Conservation (phyloP, 2,113 vertebrate genomes). For the Cheilinus undulatus region DNA sequence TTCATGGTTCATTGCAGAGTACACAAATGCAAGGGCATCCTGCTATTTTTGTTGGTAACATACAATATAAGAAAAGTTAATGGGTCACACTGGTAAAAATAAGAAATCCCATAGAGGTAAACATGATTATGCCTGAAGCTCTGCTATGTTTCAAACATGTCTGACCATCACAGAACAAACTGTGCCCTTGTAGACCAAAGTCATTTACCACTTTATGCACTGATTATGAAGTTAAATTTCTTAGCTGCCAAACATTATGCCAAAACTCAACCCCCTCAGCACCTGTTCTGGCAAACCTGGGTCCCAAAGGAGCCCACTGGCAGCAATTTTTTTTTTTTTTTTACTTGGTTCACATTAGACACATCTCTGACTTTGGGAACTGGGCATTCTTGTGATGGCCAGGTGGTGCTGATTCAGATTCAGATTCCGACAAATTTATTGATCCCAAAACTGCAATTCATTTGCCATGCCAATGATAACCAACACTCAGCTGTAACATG, state of each 20-base stretch:
- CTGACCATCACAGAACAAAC: not conserved
- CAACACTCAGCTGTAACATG: too few relatives aligned
- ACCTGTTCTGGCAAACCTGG: not conserved
- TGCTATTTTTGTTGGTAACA: not conserved
- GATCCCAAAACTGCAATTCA: too few relatives aligned
- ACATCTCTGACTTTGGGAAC: too few relatives aligned
- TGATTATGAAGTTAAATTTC: not conserved
- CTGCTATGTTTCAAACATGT: not conserved
- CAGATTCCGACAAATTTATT: too few relatives aligned
- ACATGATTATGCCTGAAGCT: not conserved
- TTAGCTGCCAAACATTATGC: not conserved
- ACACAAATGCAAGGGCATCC: not conserved
- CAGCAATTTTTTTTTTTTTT: too few relatives aligned
- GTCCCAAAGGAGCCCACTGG: not conserved
- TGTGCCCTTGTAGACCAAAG: not conserved
- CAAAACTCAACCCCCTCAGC: not conserved
- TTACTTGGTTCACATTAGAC: too few relatives aligned
- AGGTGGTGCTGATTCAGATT: not conserved
- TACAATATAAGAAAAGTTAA: not conserved
- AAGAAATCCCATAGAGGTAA: not conserved
- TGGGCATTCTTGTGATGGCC: not conserved
- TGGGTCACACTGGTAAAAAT: not conserved
- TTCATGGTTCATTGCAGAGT: not conserved
- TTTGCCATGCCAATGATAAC: too few relatives aligned
- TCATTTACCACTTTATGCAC: not conserved